Percentiles rank a stretch among this genome's conserved stretches.
phyloP scores from a whole-genome alignment of 2,113 vertebrate genomes.

The Pituophis catenifer region DNA sequence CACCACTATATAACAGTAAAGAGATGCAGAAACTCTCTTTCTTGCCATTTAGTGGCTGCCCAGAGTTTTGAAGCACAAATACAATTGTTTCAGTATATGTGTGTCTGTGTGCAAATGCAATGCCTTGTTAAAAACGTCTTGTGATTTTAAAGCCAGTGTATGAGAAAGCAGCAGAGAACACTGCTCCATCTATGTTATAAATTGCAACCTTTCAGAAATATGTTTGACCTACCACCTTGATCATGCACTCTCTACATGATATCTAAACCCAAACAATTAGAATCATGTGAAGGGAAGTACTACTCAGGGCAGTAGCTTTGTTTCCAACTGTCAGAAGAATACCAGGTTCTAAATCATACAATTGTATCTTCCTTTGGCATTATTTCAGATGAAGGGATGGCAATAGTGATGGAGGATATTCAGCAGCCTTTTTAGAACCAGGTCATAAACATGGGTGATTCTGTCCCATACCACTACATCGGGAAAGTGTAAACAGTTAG shows the following conservation, averaged over 20 bases:
- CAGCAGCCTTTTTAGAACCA: not conserved
- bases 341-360: not conserved
- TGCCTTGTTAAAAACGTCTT: not conserved
- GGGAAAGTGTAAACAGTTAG: not conserved
- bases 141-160: not conserved
- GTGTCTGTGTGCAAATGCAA: not conserved
- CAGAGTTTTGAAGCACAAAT: not conserved
- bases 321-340: not conserved
- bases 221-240: not conserved
- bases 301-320: not conserved
- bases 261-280: not conserved
- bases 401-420: not conserved
- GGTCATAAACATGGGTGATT: not conserved
- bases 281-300: not conserved
- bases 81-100: not conserved
- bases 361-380: not conserved
- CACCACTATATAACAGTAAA: not conserved
- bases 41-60: not conserved
- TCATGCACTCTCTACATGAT: not conserved
- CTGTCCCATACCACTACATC: not conserved
- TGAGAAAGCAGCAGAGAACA: not conserved
- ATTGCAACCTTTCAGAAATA: not conserved
- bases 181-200: not conserved
- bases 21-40: not conserved
- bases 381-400: not conserved